phyloP scores from a whole-genome alignment of 2,113 vertebrate species.

The Kryptolebias marmoratus region DNA sequence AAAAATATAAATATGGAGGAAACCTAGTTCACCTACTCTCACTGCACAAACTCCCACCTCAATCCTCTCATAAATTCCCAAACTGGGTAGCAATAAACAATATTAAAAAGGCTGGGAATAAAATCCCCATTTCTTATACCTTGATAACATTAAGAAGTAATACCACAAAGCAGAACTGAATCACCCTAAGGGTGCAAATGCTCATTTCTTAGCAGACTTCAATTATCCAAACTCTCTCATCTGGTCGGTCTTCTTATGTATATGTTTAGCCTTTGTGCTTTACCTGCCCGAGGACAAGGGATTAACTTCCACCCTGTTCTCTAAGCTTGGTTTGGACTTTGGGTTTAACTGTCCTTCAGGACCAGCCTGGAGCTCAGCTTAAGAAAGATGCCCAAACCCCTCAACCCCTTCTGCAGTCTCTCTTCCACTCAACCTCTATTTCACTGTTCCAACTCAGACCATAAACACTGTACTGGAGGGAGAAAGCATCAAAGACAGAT shows the following conservation, averaged over 20 bases:
- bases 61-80: constrained; percentile 52
- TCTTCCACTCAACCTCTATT: constrained; percentile 55
- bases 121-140: constrained; percentile 70
- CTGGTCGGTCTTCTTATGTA: constrained; percentile 72
- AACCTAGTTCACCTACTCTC: constrained; percentile 32
- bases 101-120: constrained; percentile 74
- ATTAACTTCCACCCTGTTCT: constrained; percentile 72
- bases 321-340: constrained; percentile 69
- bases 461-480: constrained; percentile 58
- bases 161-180: constrained; percentile 67
- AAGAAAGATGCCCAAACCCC: constrained; percentile 57
- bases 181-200: constrained; percentile 69
- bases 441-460: constrained; percentile 54
- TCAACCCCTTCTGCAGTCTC: constrained; percentile 49
- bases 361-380: constrained; percentile 70
- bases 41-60: constrained; percentile 35
- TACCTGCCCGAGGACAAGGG: constrained; percentile 76
- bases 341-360: constrained; percentile 76
- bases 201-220: constrained; percentile 77
- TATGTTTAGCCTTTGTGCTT: constrained; percentile 84
- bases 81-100: constrained; percentile 73
- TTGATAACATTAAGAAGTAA: constrained; percentile 78
- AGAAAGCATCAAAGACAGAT: constrained; percentile 70
- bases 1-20: constrained; percentile 42
- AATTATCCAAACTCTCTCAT: constrained; percentile 79